Evolutionary conservation across 53 echinoderm and acorn worm genomes (phyloP).

Genomic region (Echinarachnius parma): DNA sequence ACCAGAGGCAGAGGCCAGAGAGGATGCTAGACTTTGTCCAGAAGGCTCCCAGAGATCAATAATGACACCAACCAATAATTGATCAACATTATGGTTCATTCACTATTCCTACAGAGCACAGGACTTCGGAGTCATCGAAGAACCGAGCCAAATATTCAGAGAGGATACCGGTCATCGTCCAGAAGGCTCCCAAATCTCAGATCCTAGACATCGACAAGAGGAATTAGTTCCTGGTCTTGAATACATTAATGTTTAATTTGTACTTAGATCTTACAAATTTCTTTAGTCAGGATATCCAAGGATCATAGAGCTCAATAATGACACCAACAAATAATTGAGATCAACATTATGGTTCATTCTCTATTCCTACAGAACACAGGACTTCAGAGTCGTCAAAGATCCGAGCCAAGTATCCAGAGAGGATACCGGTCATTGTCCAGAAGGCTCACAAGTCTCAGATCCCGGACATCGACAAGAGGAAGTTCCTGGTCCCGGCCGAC

Average conservation of each 20-base stretch:
- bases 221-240: not conserved
- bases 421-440: slow-evolving; percentile 50
- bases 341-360: not conserved
- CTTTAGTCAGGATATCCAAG: no score
- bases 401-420: slow-evolving; percentile 42
- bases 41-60: no score
- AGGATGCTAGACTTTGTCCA: slow-evolving; percentile 81
- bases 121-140: slow-evolving; percentile 71
- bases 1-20: slow-evolving; percentile 86
- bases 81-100: no score
- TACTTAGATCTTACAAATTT: not conserved
- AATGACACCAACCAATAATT: no score
- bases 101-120: slow-evolving; percentile 53
- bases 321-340: no score
- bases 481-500: slow-evolving; percentile 52
- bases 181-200: slow-evolving; percentile 77
- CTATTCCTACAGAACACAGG: slow-evolving; percentile 13
- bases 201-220: slow-evolving; percentile 89
- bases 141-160: slow-evolving; percentile 88
- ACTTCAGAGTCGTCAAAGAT: slow-evolving; percentile 22
- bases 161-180: slow-evolving; percentile 87
- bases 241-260: no score
- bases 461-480: slow-evolving; percentile 48
- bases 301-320: no score
- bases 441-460: slow-evolving; percentile 31